These are phyloP conservation scores for Myzus persicae DNA, from an alignment of 1,140 invertebrate genomes.

Conservation along the genomic window DNA sequence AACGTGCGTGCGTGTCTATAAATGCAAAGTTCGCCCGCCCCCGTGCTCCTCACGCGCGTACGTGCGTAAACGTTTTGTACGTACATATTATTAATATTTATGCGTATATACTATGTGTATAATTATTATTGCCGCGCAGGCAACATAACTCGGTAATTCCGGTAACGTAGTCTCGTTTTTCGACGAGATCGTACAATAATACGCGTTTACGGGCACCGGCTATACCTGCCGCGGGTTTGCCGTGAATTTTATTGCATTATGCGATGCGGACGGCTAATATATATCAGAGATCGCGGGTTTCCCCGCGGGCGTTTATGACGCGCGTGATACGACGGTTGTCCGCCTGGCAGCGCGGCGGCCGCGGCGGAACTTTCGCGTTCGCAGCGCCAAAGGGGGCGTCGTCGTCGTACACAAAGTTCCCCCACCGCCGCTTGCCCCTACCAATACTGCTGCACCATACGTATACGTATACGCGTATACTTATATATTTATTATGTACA, in stretches of 20 bases:
- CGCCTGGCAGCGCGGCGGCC: conserved; percentile 12
- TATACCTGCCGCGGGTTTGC: background rate
- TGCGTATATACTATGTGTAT: background rate
- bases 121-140: too few relatives aligned
- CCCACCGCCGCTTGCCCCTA: background rate
- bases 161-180: background rate
- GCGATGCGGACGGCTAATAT: background rate
- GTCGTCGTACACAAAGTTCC: background rate
- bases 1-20: background rate
- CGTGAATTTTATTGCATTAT: background rate
- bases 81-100: too few relatives aligned
- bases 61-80: background rate
- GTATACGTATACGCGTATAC: background rate
- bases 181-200: background rate
- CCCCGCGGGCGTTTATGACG: background rate
- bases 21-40: background rate
- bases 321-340: conserved; percentile 3
- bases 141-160: background rate
- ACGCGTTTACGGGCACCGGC: too few relatives aligned
- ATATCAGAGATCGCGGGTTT: background rate
- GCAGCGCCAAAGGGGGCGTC: conserved; percentile 24
- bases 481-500: background rate
- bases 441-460: background rate
- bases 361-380: conserved; percentile 19
- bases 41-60: background rate